phyloP scores from a whole-genome alignment of 2,888 invertebrate species.

The Alloscopus bannaensis region DNA sequence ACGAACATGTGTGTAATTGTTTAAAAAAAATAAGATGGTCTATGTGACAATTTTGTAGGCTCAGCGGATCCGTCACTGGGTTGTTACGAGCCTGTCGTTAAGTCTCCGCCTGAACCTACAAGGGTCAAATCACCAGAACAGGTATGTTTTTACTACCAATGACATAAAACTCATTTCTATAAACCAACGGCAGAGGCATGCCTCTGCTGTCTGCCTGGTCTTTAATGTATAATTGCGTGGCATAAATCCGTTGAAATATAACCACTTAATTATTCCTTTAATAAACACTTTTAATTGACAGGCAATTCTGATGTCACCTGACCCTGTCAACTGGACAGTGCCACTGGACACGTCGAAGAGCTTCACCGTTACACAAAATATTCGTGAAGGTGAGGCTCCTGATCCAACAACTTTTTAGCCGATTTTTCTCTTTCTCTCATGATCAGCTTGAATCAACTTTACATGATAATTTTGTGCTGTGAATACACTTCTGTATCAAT shows the following conservation, averaged over 20 bases:
- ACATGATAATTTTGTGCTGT: too few species aligned
- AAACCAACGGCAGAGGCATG: neutral
- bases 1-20: too few species aligned
- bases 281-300: slow-evolving; percentile 74
- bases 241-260: neutral
- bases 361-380: slow-evolving; percentile 94
- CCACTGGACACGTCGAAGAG: slow-evolving; percentile 95
- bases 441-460: neutral
- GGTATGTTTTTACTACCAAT: slow-evolving; percentile 65
- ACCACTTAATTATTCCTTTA: neutral
- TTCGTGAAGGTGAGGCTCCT: slow-evolving; percentile 76
- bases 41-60: slow-evolving; percentile 58
- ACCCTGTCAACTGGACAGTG: slow-evolving; percentile 96
- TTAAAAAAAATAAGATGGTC: neutral
- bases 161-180: neutral
- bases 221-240: neutral
- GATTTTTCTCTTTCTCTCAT: neutral
- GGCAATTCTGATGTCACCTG: slow-evolving; percentile 93
- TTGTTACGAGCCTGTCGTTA: slow-evolving; percentile 83
- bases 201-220: neutral
- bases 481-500: too few species aligned
- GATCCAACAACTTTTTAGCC: neutral
- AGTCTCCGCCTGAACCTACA: slow-evolving; percentile 94
- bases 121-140: slow-evolving; percentile 92
- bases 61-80: slow-evolving; percentile 73